Conservation (phyloP, 1,140 invertebrate species). For the Drosophila kurseongensis region DNA sequence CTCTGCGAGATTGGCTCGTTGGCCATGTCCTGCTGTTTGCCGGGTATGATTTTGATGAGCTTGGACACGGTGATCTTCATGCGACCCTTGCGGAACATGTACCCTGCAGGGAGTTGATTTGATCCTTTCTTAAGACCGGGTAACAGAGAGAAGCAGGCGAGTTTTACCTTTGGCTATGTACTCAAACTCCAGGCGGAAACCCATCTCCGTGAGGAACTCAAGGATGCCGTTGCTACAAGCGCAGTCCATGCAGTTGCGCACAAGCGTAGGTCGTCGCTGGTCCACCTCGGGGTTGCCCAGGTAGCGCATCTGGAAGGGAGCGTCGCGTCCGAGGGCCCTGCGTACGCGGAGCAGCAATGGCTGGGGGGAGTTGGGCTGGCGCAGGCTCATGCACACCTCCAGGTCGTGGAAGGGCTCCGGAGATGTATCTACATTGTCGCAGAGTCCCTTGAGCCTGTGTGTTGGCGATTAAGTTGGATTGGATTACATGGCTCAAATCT, state of each 20-base stretch:
- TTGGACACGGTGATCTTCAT: constrained; percentile 99
- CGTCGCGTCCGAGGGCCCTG: constrained; percentile 89
- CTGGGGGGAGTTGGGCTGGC: constrained; percentile 86
- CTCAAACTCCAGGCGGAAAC: constrained; percentile 96
- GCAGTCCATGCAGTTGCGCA: constrained; percentile 96
- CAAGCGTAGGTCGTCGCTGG: constrained; percentile 94
- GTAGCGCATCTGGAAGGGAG: constrained; percentile 95
- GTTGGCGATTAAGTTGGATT: neutral
- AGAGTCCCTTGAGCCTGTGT: constrained; percentile 91
- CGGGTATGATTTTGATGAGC: constrained; percentile 93
- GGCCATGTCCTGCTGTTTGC: constrained; percentile 88
- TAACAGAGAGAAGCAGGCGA: neutral
- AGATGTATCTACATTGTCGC: constrained; percentile 96
- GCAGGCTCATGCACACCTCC: constrained; percentile 93
- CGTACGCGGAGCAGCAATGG: constrained; percentile 90
- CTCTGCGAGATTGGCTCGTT: constrained; percentile 95
- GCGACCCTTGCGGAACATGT: constrained; percentile 97
- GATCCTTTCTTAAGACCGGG: too few species aligned
- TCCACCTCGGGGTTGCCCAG: constrained; percentile 96
- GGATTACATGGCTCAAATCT: too few species aligned
- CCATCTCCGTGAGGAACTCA: constrained; percentile 96
- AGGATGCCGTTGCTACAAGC: constrained; percentile 94
- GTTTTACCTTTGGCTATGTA: constrained; percentile 93
- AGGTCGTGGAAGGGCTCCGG: constrained; percentile 97
- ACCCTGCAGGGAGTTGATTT: constrained; percentile 85